phyloP scores from a whole-genome alignment of 2,113 vertebrate genomes.

The Gadus chalcogrammus region DNA sequence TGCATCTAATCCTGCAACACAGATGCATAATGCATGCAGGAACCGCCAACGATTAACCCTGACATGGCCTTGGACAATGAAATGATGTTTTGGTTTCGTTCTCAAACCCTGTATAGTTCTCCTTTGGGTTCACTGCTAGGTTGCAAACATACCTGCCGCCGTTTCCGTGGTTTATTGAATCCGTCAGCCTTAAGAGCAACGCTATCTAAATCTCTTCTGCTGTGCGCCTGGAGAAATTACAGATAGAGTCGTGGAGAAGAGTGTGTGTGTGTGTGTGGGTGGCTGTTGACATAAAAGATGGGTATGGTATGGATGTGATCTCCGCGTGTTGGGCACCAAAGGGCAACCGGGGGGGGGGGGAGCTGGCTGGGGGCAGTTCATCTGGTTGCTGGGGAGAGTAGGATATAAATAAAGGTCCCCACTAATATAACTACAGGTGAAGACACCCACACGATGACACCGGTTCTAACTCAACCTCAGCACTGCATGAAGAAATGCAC shows the following conservation, averaged over 20 bases:
- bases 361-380: no score
- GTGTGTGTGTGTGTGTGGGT: slow-evolving; percentile 21
- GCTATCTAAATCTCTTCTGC: slow-evolving; percentile 22
- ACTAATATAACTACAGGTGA: no score
- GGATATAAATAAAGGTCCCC: no score
- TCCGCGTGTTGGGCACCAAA: neutral
- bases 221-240: slow-evolving; percentile 18
- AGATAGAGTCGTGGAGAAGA: neutral
- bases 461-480: no score
- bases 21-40: slow-evolving; percentile 47
- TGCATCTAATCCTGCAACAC: slow-evolving; percentile 9
- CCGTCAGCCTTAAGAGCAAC: slow-evolving; percentile 9
- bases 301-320: slow-evolving; percentile 15
- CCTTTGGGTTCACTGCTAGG: neutral
- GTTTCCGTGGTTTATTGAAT: slow-evolving; percentile 20
- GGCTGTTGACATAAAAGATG: slow-evolving; percentile 29
- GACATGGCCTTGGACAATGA: slow-evolving; percentile 37
- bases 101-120: slow-evolving; percentile 15
- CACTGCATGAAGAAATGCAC: no score
- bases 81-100: slow-evolving; percentile 9
- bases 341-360: no score
- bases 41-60: slow-evolving; percentile 46
- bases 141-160: slow-evolving; percentile 22
- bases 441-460: no score
- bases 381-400: no score